Evolutionary conservation across 1,140 invertebrate genomes (phyloP).

Genomic region (Drosophila jambulina): DNA sequence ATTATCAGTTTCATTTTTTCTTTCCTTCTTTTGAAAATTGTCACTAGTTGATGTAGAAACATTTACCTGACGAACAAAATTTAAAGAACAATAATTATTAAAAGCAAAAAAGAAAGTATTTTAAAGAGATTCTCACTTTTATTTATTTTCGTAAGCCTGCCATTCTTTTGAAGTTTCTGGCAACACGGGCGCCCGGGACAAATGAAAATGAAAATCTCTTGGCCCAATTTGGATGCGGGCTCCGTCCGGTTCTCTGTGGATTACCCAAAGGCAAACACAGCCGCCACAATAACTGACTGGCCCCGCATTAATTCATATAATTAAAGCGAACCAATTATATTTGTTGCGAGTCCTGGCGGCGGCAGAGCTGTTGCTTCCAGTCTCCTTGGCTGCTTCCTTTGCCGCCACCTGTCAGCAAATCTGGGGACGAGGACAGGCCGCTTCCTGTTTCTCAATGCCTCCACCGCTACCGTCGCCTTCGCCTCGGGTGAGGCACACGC

Average conservation of each 20-base stretch:
- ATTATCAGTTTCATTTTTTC: background rate
- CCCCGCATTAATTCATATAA: slow-evolving; percentile 68
- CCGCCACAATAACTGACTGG: slow-evolving; percentile 11
- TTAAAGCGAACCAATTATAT: slow-evolving; percentile 79
- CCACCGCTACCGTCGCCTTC: slow-evolving; percentile 17
- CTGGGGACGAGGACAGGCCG: slow-evolving; percentile 38
- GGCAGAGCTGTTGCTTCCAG: slow-evolving; percentile 28
- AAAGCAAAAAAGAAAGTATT: background rate
- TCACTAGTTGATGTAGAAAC: background rate
- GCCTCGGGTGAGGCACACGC: slow-evolving; percentile 54
- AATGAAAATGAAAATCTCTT: slow-evolving; percentile 2
- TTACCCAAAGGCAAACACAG: slow-evolving; percentile 10
- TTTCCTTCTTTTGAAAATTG: background rate
- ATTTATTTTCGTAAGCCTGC: background rate
- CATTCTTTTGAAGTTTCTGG: background rate
- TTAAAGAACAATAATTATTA: background rate
- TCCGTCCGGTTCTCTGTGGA: slow-evolving; percentile 10
- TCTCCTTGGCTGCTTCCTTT: slow-evolving; percentile 22
- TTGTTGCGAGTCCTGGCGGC: slow-evolving; percentile 41
- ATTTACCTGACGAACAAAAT: background rate
- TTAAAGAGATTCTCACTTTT: background rate
- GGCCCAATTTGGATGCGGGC: background rate
- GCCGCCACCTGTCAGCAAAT: slow-evolving; percentile 64
- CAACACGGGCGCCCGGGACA: background rate
- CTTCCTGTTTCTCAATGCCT: slow-evolving; percentile 50